Base-by-base conservation (phyloP, 2,113 vertebrate genomes). In the Oxyruncus cristatus region DNA sequence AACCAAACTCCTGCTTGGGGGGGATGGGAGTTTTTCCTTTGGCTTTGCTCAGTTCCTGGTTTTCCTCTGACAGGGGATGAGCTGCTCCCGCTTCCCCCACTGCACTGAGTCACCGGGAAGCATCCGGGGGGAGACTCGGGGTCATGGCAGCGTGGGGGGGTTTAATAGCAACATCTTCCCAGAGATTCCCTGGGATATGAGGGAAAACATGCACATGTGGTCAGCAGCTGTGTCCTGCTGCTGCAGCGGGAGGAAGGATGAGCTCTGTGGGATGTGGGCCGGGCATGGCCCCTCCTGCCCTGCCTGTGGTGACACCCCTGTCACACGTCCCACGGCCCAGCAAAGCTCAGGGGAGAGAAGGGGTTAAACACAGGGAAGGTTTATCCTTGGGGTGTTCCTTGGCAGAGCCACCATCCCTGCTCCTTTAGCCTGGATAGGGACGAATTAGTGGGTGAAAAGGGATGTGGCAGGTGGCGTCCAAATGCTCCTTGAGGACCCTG, bases 221-320 rank as follows among this genome's bases (percentile, higher is more conserved):
- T 4, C 0, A 0, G 67, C 96, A 96, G 96, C 89, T 96, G 92
- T 56, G 55, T 63, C 32, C 18, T 2, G 35, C 28, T 1, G 26
- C 79, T 9, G 68, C 12, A 4, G 56, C 0, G 22, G 61, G 37
- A 74, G 71, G 71, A 41, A 1, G 44, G 75, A 27, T 0, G 19
- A 68, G 67, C 33, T 72, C 68, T 3, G 65, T 0, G 7, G 71
- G 68, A 55, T 1, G 0, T 0, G 5, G 50, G 28, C 42, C 0
- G 1, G 39, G 47, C 91, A 21, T 1, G 1, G 42, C 71, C 47
- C 14, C 59, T 76, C 47, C 52, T 2, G 41, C 33, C 49, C 87
- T 0, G 0, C 20, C 14, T 70, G 3, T 32, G 21, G 63, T 1
- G 67, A 58, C 55, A 23, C 9, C 67, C 50, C 76, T 1, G 0